Evolutionary conservation across 2,888 invertebrate genomes (phyloP).

Genomic region (Penaeus monodon): DNA sequence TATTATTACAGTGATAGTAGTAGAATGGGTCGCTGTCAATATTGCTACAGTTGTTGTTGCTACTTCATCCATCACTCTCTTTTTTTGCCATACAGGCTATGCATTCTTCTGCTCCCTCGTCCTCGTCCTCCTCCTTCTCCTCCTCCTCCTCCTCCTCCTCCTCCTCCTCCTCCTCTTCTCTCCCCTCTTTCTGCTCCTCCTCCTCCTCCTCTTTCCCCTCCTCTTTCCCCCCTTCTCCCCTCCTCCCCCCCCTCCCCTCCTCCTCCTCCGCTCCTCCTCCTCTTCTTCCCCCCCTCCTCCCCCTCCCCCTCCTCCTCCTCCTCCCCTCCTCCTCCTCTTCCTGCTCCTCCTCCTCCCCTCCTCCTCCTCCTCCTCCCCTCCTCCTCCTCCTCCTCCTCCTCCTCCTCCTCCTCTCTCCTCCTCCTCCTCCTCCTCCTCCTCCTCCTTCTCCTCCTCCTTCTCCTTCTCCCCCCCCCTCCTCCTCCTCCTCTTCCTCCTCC

Average conservation of each 20-base stretch:
- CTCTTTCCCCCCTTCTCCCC: not conserved
- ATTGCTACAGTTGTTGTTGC: no score
- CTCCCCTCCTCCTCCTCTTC: not conserved
- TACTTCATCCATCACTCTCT: no score
- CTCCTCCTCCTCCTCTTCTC: not conserved
- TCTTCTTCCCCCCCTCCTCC: not conserved
- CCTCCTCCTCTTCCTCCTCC: not conserved
- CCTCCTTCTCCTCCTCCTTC: slow-evolving; percentile 8
- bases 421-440: no score
- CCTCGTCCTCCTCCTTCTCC: no score
- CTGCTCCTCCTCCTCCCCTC: not conserved
- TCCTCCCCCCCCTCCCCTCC: not conserved
- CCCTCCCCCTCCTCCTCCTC: no score
- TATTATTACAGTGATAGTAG: no score
- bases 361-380: not conserved
- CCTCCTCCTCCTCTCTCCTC: not conserved
- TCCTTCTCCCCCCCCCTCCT: not conserved
- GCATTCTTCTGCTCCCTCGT: no score
- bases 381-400: not conserved
- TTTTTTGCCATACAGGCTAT: no score
- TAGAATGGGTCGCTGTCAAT: no score
- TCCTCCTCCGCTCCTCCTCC: no score
- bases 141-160: no score
- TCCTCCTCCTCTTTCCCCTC: not conserved
- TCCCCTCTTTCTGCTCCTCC: not conserved